Evolutionary conservation across 2,113 vertebrate species (phyloP).

Genomic region (Oenanthe oenanthe): DNA sequence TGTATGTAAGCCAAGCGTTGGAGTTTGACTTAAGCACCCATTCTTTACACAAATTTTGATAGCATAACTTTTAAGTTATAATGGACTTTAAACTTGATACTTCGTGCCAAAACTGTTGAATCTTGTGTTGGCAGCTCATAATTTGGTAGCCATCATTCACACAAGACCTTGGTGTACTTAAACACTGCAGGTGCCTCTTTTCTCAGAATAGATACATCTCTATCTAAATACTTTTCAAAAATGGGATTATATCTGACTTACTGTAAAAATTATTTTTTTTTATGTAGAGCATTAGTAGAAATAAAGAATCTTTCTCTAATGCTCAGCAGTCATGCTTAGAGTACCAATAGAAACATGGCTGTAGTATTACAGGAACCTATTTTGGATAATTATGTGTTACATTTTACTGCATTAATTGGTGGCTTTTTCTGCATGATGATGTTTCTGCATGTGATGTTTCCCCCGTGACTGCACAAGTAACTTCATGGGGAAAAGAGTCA

Average conservation of each 20-base stretch:
- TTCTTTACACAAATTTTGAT: not conserved
- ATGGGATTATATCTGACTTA: not conserved
- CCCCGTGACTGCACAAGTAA: not conserved
- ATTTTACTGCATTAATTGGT: not conserved
- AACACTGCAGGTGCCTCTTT: conserved; percentile 6
- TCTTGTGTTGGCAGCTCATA: not conserved
- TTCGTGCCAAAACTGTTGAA: not conserved
- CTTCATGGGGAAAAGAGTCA: not conserved
- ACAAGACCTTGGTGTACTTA: not conserved
- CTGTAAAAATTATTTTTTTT: not conserved
- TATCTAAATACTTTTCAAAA: not conserved
- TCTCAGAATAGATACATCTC: not conserved
- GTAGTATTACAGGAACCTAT: not conserved
- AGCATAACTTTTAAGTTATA: not conserved
- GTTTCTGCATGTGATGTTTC: not conserved
- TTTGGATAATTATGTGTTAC: not conserved
- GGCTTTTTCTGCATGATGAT: conserved; percentile 26
- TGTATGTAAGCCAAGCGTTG: not conserved
- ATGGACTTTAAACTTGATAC: not conserved
- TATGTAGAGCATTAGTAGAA: not conserved
- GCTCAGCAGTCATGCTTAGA: not conserved
- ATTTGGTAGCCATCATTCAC: not conserved
- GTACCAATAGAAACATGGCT: not conserved
- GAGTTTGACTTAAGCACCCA: not conserved
- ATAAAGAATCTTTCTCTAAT: not conserved